Evolutionary conservation across 2,113 vertebrate species (phyloP).

Genomic region (Mesoclemmys tuberculata): DNA sequence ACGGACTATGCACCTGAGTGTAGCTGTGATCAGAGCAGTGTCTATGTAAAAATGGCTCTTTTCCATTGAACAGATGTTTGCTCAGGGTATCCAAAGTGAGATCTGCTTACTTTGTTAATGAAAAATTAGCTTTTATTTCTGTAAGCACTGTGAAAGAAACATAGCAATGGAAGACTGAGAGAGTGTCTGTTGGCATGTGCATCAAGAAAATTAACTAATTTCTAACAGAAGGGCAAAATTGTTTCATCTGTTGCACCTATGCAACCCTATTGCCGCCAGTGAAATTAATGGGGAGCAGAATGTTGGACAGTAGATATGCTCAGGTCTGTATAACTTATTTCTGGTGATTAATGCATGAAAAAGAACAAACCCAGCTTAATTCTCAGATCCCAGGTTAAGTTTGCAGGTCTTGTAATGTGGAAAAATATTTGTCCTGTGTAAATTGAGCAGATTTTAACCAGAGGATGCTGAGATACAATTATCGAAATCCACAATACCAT

Average conservation of each 20-base stretch:
- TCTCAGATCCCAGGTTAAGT: not conserved
- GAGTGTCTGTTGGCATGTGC: not conserved
- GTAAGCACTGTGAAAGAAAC: not conserved
- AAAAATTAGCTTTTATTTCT: not conserved
- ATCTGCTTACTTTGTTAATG: not conserved
- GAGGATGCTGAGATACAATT: slow-evolving; percentile 47
- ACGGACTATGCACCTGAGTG: not conserved
- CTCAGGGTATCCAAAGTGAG: accelerated
- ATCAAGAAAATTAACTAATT: not conserved
- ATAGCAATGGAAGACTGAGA: too few relatives aligned
- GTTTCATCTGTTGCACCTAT: not conserved
- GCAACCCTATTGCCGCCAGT: accelerated
- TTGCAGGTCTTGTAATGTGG: not conserved
- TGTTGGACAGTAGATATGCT: not conserved
- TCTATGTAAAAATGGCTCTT: not conserved
- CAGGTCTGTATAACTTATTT: not conserved
- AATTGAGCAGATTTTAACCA: slow-evolving; percentile 3
- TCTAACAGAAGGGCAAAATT: not conserved
- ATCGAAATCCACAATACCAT: not conserved
- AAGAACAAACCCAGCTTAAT: not conserved
- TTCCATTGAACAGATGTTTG: not conserved
- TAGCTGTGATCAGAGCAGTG: accelerated
- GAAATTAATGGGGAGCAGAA: not conserved
- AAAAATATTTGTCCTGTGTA: slow-evolving; percentile 27
- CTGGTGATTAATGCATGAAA: not conserved